Percentiles rank a stretch among this genome's conserved stretches.
These are phyloP conservation scores for Anodontia alba DNA, from an alignment of 2,888 invertebrate species.

Conservation along the genomic window DNA sequence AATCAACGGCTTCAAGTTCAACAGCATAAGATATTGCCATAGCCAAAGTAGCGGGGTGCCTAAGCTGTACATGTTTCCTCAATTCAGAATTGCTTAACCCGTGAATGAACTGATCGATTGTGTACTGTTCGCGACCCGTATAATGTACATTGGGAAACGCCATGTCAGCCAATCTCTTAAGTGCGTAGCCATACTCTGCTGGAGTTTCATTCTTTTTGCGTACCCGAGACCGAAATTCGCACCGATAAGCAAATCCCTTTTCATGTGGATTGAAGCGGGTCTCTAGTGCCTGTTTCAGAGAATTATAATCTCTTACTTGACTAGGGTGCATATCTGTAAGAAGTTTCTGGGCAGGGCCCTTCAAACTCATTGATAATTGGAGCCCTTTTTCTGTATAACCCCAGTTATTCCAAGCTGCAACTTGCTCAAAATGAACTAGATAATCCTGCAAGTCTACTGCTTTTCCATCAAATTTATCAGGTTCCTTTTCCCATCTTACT, in stretches of 20 bases:
- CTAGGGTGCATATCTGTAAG: conserved; percentile 5
- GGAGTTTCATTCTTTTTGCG: background rate
- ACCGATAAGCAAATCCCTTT: conserved; percentile 14
- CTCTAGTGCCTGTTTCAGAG: conserved; percentile 3
- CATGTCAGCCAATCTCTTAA: background rate
- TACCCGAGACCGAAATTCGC: conserved; percentile 15
- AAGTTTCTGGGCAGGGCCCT: conserved; percentile 23
- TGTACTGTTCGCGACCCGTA: background rate
- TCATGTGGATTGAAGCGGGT: conserved; percentile 24
- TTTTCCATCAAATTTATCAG: conserved; percentile 29
- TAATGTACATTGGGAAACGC: conserved; percentile 16
- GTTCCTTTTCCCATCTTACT: conserved; percentile 1
- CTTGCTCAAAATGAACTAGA: conserved; percentile 26
- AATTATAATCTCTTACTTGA: conserved; percentile 7
- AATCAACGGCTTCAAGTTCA: conserved; percentile 23
- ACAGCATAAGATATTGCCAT: conserved; percentile 16
- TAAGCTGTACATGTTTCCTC: conserved; percentile 13
- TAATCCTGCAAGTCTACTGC: conserved; percentile 23
- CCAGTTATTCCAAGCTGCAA: conserved; percentile 20
- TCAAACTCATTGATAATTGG: conserved; percentile 21
- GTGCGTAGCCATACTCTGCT: conserved; percentile 25
- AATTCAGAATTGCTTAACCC: conserved; percentile 14
- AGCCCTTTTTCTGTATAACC: conserved; percentile 15
- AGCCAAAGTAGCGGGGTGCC: conserved; percentile 6
- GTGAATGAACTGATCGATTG: conserved; percentile 17